Base-by-base conservation (phyloP, 2,113 vertebrate species). In the Astatotilapia flaviijosephi region DNA sequence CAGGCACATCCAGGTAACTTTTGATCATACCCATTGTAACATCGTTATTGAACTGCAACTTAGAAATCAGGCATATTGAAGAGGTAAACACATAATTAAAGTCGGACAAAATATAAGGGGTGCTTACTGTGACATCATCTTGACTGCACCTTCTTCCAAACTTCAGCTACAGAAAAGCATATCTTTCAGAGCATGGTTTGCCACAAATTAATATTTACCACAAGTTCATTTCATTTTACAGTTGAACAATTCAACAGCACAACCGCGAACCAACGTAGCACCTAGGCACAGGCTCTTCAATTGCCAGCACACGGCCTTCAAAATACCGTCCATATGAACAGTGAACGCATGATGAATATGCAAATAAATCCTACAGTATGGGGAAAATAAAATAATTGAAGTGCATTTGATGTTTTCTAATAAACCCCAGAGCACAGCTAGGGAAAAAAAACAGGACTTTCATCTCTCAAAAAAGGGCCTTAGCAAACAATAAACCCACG, bases 351-450 rank as follows among this genome's bases (percentile, higher is more conserved):
- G 55, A 91, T 92, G 33, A 93, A 91, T 90, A 94, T 95, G 94
- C 91, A 89, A 93, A 92, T 92, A 84, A 77, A 84, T 80, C 83
- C 82, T 83, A 88, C 83, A 88, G 80, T 84, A 89, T 83, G 86
- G 21, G 51, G 68, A 84, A 85, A 89, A 91, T 91, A 88, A 93
- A 90, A 92, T 93, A 91, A 94, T 83, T 94, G 91, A 93, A 86
- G 86, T 53, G 14, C 3, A 84, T 94, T 94, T 95, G 94, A 95
- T 94, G 91, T 94, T 94, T 93, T 79, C 85, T 62, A 87, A 89
- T 88, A 92, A 83, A 92, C 58, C 89, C 92, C 79, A 79, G 35
- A 86, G 91, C 83, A 82, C 35, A 68, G 85, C 85, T 88, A 45
- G 13, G 55, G 15, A 4, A 31, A 83, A 87, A 75, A 73, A 13